Evolutionary conservation across 1,140 invertebrate genomes (phyloP), one percentile per base, ranked within the genome.

Genomic region (Rhagoletis zephyria): DNA sequence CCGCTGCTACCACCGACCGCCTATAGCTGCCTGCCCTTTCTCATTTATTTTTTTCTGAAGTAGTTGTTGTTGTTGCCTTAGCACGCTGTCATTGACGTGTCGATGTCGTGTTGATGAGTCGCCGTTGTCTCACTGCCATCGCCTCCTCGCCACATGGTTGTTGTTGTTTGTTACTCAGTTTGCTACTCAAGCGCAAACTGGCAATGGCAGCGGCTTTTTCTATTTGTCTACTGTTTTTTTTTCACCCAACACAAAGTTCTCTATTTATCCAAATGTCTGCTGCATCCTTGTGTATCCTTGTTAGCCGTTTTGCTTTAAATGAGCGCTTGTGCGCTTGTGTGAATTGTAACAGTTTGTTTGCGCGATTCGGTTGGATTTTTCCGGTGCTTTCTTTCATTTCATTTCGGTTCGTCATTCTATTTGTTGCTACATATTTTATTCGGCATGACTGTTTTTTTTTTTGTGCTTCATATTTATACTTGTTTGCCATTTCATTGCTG

Each of bases 71-170:
- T 48, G 42, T 51, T 45, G 67, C 48, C 56, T 14, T 19, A 81
- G 51, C 7, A 16, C n/a, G 74, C 74, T 81, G 74, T 81, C 60
- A 61, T 61, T 85, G 85, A 85, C 42, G 85, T 85, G 59, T 85
- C 60, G 85, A 56, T 85, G 85, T 85, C 12, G 85, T 85, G 85
- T 85, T 85, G 85, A 85, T 85, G 85, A 85, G 74, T 81, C 74
- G 74, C 48, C 56, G 42, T 81, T 81, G 74, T 81, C 74, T 81
- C 45, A 42, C 16, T 81, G 56, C 19, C 45, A 81, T 30, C 30
- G 30, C 5, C 16, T 81, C 5, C 16, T 81, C 48, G 42, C 16
- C 30, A 30, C 30, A 16, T 14, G 45, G 42, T 74, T 74, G 67
- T 48, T 74, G 12, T 45, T 74, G 67, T 74, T 74, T 45, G 42